Evolutionary conservation across 2,797 vertebrate species (phyloP).

Genomic region (Gouania willdenowi): DNA sequence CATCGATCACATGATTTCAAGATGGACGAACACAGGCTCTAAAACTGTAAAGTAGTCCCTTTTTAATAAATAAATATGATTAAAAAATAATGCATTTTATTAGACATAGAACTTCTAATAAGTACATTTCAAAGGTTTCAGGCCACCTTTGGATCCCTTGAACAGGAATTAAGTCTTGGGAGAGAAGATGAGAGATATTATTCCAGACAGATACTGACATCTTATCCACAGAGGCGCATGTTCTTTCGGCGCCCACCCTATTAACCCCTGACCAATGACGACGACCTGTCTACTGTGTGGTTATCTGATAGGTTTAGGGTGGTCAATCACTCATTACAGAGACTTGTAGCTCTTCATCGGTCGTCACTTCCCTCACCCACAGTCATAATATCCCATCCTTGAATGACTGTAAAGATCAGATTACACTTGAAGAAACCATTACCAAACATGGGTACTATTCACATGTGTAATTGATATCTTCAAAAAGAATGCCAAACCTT

Average conservation of each 20-base stretch:
- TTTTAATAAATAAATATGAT: no score
- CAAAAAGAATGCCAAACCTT: background rate
- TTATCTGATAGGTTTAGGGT: constrained; percentile 37
- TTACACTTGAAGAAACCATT: background rate
- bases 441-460: background rate
- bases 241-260: constrained; percentile 54
- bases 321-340: constrained; percentile 36
- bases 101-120: no score
- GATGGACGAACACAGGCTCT: no score
- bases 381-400: constrained; percentile 18
- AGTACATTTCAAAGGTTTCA: no score
- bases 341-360: constrained; percentile 13
- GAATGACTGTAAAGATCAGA: background rate
- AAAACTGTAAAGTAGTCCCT: no score
- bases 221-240: constrained; percentile 48
- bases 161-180: no score
- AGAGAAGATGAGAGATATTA: constrained; percentile 14
- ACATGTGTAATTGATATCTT: background rate
- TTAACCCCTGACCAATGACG: constrained; percentile 64
- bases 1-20: no score
- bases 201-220: constrained; percentile 57
- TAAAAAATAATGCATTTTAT: no score
- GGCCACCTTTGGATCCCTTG: no score
- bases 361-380: constrained; percentile 7
- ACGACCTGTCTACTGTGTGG: constrained; percentile 46